phyloP scores from a whole-genome alignment of 2,113 vertebrate species.

The Scolopax mira region DNA sequence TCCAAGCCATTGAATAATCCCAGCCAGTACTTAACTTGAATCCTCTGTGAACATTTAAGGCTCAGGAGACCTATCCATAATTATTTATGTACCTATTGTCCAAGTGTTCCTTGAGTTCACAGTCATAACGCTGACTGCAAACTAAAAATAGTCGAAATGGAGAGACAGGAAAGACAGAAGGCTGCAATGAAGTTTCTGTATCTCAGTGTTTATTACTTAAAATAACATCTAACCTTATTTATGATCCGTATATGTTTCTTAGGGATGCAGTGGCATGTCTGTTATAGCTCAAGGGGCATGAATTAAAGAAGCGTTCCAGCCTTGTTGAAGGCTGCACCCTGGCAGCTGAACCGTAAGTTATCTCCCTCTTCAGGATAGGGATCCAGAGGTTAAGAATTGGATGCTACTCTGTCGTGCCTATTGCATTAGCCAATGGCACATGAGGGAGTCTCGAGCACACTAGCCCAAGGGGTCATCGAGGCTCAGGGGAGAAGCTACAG shows the following conservation, averaged over 20 bases:
- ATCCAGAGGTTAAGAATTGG: constrained; percentile 49
- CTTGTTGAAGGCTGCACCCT: constrained; percentile 21
- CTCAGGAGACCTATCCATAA: constrained; percentile 39
- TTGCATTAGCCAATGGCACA: not conserved
- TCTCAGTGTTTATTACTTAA: constrained; percentile 53
- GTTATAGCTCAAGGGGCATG: constrained; percentile 37
- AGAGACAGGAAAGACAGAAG: constrained; percentile 46
- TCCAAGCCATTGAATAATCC: not conserved
- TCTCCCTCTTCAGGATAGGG: not conserved
- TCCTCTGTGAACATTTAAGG: not conserved
- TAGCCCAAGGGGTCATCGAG: not conserved
- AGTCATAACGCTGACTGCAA: constrained; percentile 2
- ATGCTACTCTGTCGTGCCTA: not conserved
- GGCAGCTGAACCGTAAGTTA: constrained; percentile 44
- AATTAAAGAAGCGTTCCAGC: constrained; percentile 34
- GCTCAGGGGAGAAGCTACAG: constrained; percentile 52
- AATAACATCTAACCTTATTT: constrained; percentile 63
- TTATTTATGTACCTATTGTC: constrained; percentile 51
- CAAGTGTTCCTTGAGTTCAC: constrained; percentile 36
- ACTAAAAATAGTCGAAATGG: constrained; percentile 43
- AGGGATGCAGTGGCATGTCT: constrained; percentile 37
- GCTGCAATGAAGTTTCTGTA: constrained; percentile 42
- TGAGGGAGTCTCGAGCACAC: not conserved
- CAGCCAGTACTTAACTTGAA: constrained; percentile 2
- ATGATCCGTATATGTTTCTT: constrained; percentile 26